A percentile compares a stretch with the other conserved stretches of the same genome.
Evolutionary conservation across 2,888 invertebrate species (phyloP).

Genomic region (Caenorhabditis sp.): DNA sequence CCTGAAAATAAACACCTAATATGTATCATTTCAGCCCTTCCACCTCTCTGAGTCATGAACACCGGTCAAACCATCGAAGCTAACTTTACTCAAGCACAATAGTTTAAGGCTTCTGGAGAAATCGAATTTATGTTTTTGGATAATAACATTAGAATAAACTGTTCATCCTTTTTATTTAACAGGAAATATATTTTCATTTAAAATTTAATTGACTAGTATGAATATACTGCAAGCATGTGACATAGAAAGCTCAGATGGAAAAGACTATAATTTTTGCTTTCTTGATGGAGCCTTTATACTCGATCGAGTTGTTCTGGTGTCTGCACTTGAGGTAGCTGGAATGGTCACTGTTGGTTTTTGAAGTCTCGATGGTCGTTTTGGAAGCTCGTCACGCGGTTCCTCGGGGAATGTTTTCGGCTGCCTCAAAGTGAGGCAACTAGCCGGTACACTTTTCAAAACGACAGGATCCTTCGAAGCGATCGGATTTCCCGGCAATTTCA

Average conservation of each 20-base stretch:
- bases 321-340: background rate
- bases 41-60: conserved; percentile 41
- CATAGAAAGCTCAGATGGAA: background rate
- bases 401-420: no score
- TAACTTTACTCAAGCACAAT: background rate
- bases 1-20: no score
- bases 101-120: background rate
- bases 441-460: no score
- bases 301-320: conserved; percentile 26
- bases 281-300: conserved; percentile 38
- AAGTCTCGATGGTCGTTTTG: no score
- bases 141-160: conserved; percentile 10
- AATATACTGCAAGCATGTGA: conserved; percentile 2
- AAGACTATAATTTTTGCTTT: conserved; percentile 9
- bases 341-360: background rate
- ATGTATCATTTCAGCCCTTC: conserved; percentile 41
- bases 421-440: no score
- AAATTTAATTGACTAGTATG: conserved; percentile 38
- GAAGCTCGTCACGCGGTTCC: no score
- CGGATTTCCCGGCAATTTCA: no score
- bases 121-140: background rate
- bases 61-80: conserved; percentile 13
- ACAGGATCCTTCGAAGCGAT: no score
- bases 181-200: conserved; percentile 10
- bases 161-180: conserved; percentile 22